Conservation (phyloP, 2,888 invertebrate genomes). For the Ophioninae sp. region DNA sequence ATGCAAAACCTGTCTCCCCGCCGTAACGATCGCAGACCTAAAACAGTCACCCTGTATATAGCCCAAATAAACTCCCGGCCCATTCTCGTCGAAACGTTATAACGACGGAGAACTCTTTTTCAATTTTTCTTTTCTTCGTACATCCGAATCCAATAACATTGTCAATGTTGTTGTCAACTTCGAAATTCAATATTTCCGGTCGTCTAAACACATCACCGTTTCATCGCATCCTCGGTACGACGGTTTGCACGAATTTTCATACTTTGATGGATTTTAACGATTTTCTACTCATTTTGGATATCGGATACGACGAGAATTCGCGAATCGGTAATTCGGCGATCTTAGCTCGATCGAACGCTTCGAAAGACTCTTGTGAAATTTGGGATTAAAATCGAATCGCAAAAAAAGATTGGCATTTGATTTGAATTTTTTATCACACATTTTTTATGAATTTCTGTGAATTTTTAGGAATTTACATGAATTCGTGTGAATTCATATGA, state of each 20-base stretch:
- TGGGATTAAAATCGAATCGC: too few species aligned
- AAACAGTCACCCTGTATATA: not conserved
- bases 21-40: not conserved
- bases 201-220: too few species aligned
- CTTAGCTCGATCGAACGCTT: not conserved
- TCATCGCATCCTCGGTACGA: too few species aligned
- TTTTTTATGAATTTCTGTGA: too few species aligned
- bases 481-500: too few species aligned
- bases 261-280: not conserved
- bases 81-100: not conserved
- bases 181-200: too few species aligned
- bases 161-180: slow-evolving; percentile 4
- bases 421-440: not conserved
- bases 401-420: too few species aligned
- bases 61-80: not conserved
- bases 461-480: too few species aligned
- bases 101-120: not conserved
- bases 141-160: slow-evolving; percentile 31
- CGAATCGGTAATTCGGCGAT: not conserved
- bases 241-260: too few species aligned
- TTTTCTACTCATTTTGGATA: not conserved
- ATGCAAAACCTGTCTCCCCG: not conserved
- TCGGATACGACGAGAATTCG: not conserved
- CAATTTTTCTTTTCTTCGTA: not conserved
- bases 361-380: too few species aligned